phyloP scores from a whole-genome alignment of 1,140 invertebrate species.

The Heliconius himera region DNA sequence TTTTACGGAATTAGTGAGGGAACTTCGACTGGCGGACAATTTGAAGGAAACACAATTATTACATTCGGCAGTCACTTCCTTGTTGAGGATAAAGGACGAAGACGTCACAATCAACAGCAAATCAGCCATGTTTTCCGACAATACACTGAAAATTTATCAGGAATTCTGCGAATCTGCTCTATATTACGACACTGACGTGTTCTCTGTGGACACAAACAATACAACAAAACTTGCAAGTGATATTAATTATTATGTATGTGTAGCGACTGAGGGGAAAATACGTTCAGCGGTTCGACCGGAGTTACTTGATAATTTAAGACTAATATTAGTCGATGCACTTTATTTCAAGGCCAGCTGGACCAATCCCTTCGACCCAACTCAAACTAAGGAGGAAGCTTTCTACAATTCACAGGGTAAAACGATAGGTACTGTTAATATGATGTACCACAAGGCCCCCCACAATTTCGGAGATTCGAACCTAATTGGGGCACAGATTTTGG shows the following conservation, averaged over 20 bases:
- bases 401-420: constrained; percentile 76
- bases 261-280: constrained; percentile 67
- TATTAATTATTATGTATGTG: constrained; percentile 71
- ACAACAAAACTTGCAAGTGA: constrained; percentile 64
- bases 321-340: constrained; percentile 87
- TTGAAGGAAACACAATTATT: constrained; percentile 60
- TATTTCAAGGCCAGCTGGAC: constrained; percentile 91
- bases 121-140: constrained; percentile 64
- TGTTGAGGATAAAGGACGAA: constrained; percentile 51
- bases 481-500: constrained; percentile 83
- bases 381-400: constrained; percentile 80
- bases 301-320: constrained; percentile 78
- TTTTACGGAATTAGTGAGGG: constrained; percentile 72
- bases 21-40: constrained; percentile 70
- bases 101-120: constrained; percentile 61
- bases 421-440: constrained; percentile 81
- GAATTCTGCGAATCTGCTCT: constrained; percentile 70
- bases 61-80: constrained; percentile 51
- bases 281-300: constrained; percentile 59
- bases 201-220: constrained; percentile 61
- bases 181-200: constrained; percentile 63
- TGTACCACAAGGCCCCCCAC: constrained; percentile 78
- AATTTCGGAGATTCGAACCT: constrained; percentile 62
- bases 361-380: constrained; percentile 83
- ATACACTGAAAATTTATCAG: constrained; percentile 55